phyloP scores from a whole-genome alignment of 1,140 invertebrate species.

The Drosophila kurseongensis region DNA sequence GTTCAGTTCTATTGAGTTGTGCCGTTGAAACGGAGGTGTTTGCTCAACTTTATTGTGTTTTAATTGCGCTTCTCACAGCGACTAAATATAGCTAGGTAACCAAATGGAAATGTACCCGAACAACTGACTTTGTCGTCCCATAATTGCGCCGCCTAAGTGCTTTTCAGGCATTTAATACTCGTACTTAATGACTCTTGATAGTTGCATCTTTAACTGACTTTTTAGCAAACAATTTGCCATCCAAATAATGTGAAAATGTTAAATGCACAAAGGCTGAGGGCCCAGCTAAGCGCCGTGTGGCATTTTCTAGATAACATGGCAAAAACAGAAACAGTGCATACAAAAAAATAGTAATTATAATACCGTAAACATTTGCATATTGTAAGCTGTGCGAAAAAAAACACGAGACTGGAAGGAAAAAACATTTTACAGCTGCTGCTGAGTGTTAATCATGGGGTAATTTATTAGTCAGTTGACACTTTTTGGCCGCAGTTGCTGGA shows the following conservation, averaged over 20 bases:
- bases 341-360: conserved; percentile 50
- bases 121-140: conserved; percentile 10
- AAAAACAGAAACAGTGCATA: conserved; percentile 13
- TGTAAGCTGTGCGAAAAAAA: conserved; percentile 32
- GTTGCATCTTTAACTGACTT: conserved; percentile 39
- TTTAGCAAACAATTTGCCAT: conserved; percentile 45
- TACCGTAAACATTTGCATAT: conserved; percentile 64
- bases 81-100: conserved; percentile 28
- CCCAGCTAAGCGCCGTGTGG: conserved; percentile 11
- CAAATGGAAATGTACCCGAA: not conserved
- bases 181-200: conserved; percentile 42
- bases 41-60: conserved; percentile 10
- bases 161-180: conserved; percentile 35
- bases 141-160: conserved; percentile 24
- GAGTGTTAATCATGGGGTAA: conserved; percentile 60
- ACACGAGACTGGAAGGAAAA: conserved; percentile 20
- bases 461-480: conserved; percentile 53
- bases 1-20: conserved; percentile 7
- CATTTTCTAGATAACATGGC: conserved; percentile 16
- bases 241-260: conserved; percentile 40
- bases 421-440: conserved; percentile 49
- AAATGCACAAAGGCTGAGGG: conserved; percentile 14
- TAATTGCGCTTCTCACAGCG: conserved; percentile 23
- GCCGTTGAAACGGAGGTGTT: conserved; percentile 14
- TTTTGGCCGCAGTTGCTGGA: conserved; percentile 30